phyloP scores from a whole-genome alignment of 2,888 invertebrate species.

The Linnaemya vulpina region DNA sequence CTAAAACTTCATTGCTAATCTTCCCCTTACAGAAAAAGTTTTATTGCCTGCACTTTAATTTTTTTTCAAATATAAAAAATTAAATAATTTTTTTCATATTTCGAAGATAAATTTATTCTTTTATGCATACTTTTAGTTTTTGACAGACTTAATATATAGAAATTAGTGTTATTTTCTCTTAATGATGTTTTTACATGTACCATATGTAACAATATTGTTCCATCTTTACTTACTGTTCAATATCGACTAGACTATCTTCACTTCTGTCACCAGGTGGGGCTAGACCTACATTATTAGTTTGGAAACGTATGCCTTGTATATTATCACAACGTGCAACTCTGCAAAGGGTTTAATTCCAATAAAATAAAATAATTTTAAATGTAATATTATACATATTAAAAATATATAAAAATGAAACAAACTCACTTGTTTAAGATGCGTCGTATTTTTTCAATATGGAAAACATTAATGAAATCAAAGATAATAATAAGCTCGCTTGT shows the following conservation, averaged over 20 bases:
- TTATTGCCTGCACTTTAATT: too few species aligned
- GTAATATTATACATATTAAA: neutral
- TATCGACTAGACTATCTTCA: constrained; percentile 80
- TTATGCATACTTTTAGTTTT: too few species aligned
- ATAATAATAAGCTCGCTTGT: constrained; percentile 80
- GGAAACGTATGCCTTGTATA: constrained; percentile 80
- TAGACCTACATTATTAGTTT: constrained; percentile 80
- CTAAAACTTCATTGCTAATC: too few species aligned
- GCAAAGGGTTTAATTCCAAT: neutral
- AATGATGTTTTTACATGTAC: neutral
- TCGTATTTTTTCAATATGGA: constrained; percentile 82
- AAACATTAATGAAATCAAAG: constrained; percentile 81
- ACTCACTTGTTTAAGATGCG: constrained; percentile 81
- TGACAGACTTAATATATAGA: too few species aligned
- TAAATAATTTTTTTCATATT: too few species aligned
- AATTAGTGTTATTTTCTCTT: neutral
- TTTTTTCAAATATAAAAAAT: too few species aligned
- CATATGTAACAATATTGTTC: neutral
- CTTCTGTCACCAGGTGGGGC: constrained; percentile 79
- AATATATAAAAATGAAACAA: neutral
- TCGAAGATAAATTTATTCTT: too few species aligned
- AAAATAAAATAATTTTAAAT: neutral
- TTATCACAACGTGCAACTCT: constrained; percentile 82
- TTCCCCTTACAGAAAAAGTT: too few species aligned
- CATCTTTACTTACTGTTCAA: constrained; percentile 80